Evolutionary conservation across 2,113 vertebrate species (phyloP).

Genomic region (Ciconia stormi): DNA sequence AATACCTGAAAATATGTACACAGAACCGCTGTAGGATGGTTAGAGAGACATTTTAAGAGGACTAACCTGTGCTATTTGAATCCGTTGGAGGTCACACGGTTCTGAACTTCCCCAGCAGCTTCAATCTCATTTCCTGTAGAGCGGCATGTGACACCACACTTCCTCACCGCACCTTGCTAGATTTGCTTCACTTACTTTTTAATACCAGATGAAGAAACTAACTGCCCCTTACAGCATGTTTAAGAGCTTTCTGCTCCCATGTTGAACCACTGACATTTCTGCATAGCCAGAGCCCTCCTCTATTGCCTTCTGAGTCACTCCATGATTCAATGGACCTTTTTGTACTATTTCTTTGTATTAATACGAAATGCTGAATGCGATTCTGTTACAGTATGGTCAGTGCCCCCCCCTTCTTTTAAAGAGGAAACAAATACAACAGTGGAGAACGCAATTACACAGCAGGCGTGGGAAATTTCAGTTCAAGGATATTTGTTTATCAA

Average conservation of each 20-base stretch:
- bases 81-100: not conserved
- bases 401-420: not conserved
- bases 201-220: slow-evolving; percentile 45
- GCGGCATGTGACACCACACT: slow-evolving; percentile 70
- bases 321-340: slow-evolving; percentile 24
- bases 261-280: slow-evolving; percentile 17
- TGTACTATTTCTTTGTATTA: slow-evolving; percentile 12
- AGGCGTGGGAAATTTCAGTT: not conserved
- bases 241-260: not conserved
- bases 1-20: not conserved
- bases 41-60: not conserved
- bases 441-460: not conserved
- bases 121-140: slow-evolving; percentile 72
- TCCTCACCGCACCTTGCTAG: slow-evolving; percentile 73
- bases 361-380: not conserved
- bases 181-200: not conserved
- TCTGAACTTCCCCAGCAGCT: slow-evolving; percentile 67
- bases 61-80: slow-evolving; percentile 73
- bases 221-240: not conserved
- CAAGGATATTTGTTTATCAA: not conserved
- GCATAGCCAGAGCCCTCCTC: not conserved
- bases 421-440: not conserved
- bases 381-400: not conserved
- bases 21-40: not conserved
- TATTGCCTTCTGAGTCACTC: slow-evolving; percentile 20